phyloP scores from a whole-genome alignment of 2,888 invertebrate genomes.

The Antheraea yamamai region DNA sequence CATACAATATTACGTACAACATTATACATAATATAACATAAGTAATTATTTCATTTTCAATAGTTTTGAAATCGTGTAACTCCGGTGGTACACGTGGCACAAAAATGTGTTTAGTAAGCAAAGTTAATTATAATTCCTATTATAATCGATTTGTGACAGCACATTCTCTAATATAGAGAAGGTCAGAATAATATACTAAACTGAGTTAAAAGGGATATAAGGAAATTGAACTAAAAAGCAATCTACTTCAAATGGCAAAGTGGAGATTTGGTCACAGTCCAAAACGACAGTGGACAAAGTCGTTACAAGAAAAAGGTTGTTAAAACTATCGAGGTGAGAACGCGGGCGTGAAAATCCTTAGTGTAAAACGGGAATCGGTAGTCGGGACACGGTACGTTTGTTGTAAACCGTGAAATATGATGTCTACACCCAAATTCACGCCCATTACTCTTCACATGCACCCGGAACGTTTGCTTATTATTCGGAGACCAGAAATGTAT shows the following conservation, averaged over 20 bases:
- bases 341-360: constrained; percentile 3
- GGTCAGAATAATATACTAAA: background rate
- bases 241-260: background rate
- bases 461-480: constrained; percentile 8
- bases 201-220: background rate
- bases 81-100: no score
- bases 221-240: background rate
- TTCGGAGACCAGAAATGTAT: constrained; percentile 1
- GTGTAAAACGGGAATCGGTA: background rate
- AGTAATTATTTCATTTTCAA: no score
- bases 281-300: constrained; percentile 25
- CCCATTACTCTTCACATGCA: constrained; percentile 11
- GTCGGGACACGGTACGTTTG: constrained; percentile 8
- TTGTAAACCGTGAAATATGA: constrained; percentile 12
- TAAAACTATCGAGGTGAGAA: constrained; percentile 20
- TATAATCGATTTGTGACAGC: no score
- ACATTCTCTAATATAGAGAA: no score
- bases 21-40: no score
- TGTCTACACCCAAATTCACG: constrained; percentile 15
- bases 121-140: no score
- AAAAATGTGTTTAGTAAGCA: no score
- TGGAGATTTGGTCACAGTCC: constrained; percentile 26
- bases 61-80: no score
- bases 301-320: constrained; percentile 24
- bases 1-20: no score